A percentile compares a stretch with the other conserved stretches of the same genome.
phyloP scores from a whole-genome alignment of 2,113 vertebrate genomes.

The Psammodynastes pulverulentus region DNA sequence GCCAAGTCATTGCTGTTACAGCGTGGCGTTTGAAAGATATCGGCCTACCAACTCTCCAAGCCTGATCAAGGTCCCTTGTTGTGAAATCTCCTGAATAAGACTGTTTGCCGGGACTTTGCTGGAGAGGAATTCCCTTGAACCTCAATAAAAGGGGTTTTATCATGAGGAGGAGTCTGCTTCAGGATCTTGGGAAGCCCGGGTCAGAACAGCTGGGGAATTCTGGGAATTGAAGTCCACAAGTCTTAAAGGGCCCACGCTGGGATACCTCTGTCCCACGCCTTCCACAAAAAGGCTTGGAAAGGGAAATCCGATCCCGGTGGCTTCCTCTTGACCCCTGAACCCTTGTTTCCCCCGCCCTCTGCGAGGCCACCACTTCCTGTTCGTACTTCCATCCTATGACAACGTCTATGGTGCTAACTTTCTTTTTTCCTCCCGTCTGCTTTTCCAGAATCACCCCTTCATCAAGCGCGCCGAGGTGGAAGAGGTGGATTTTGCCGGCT shows the following conservation, averaged over 20 bases:
- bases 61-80: too few species aligned
- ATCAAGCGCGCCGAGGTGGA: slow-evolving; percentile 94
- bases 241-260: not conserved
- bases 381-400: not conserved
- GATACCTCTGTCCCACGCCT: not conserved
- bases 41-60: too few species aligned
- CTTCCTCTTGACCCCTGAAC: not conserved
- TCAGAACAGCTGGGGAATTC: not conserved
- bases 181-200: too few species aligned
- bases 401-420: not conserved
- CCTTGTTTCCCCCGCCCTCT: not conserved
- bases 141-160: too few species aligned
- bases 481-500: slow-evolving; percentile 95
- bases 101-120: too few species aligned
- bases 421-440: not conserved
- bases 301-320: not conserved
- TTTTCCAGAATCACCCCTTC: slow-evolving; percentile 86
- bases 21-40: too few species aligned
- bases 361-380: too few species aligned
- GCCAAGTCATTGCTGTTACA: too few species aligned
- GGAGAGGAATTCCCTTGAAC: too few species aligned
- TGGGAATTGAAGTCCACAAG: not conserved
- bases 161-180: too few species aligned
- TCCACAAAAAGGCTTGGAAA: not conserved
- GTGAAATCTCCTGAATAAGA: too few species aligned